Evolutionary conservation across 2,113 vertebrate species (phyloP), one percentile per base, ranked within the genome.

Genomic region (Lanius ludovicianus): DNA sequence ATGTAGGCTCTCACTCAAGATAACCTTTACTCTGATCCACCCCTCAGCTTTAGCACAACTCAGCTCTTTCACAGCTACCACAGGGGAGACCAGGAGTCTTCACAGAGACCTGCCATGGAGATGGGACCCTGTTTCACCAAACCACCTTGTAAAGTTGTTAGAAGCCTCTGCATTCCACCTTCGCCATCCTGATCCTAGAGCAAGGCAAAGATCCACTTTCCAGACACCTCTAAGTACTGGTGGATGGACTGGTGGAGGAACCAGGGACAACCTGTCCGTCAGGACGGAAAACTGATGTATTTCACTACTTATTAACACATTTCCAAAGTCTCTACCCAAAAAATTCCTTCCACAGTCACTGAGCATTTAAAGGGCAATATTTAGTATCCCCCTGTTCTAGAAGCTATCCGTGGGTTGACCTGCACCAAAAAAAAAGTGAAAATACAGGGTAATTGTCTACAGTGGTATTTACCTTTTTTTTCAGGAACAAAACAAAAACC

Each of bases 341-440:
- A 35, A 56, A 57, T 17, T 79, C 50, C 37, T 76, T 87, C 81
- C 28, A 30, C 16, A 33, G 50, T 31, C 82, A 74, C 16, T 31
- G 44, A 64, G 47, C 63, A 83, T 55, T 62, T 70, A 64, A 70
- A 93, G 55, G 55, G 63, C 59, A 91, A 25, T 74, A 74, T 73
- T 93, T 87, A 47, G 46, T 79, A 42, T 67, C 62, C 67, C 11
- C 11, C 8, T 50, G 82, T 83, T 91, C 90, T 53, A 63, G 70
- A 83, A 91, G 53, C 55, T 79, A 91, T 83, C 78, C 88, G 46
- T 70, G 33, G 50, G 78, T 15, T 94, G 87, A 90, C 91, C 82
- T 96, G 88, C 90, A 80, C 55, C 42, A 84, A 35, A 96, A 90
- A 59, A 67, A 93, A 93, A 35, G 50, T 67, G 57, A 96, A 93